phyloP scores from a whole-genome alignment of 2,113 vertebrate species.

The Bufo gargarizans region DNA sequence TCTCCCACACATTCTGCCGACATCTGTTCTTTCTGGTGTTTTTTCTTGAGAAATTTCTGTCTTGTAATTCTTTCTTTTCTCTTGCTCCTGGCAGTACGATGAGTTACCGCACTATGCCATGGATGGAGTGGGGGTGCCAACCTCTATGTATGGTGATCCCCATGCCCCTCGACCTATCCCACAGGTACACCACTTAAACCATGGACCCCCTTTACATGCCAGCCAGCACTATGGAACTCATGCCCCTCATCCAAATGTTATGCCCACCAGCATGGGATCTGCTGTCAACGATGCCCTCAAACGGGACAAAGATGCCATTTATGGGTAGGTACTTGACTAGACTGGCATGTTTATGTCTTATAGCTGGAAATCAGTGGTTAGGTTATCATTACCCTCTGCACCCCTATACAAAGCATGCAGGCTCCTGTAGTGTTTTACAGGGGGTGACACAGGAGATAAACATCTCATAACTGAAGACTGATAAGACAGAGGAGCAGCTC shows the following conservation, averaged over 20 bases:
- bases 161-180: slow-evolving; percentile 97
- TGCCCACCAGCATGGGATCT: slow-evolving; percentile 98
- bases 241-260: slow-evolving; percentile 97
- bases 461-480: slow-evolving; percentile 3
- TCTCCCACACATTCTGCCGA: not conserved
- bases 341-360: not conserved
- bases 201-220: slow-evolving; percentile 97
- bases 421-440: not conserved
- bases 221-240: slow-evolving; percentile 98
- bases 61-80: slow-evolving; percentile 63
- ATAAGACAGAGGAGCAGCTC: not conserved
- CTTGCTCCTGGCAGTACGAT: slow-evolving; percentile 90
- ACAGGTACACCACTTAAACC: slow-evolving; percentile 98
- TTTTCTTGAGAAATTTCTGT: not conserved
- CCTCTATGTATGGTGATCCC: slow-evolving; percentile 98
- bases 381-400: not conserved
- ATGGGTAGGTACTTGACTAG: slow-evolving; percentile 82
- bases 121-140: slow-evolving; percentile 96
- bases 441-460: slow-evolving; percentile 8
- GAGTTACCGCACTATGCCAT: slow-evolving; percentile 99
- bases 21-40: not conserved
- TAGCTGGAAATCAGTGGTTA: not conserved
- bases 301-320: slow-evolving; percentile 99
- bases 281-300: slow-evolving; percentile 99
- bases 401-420: not conserved